Evolutionary conservation across 2,797 vertebrate species (phyloP), one percentile per base, ranked within the genome.

Genomic region (Capromys pilorides): DNA sequence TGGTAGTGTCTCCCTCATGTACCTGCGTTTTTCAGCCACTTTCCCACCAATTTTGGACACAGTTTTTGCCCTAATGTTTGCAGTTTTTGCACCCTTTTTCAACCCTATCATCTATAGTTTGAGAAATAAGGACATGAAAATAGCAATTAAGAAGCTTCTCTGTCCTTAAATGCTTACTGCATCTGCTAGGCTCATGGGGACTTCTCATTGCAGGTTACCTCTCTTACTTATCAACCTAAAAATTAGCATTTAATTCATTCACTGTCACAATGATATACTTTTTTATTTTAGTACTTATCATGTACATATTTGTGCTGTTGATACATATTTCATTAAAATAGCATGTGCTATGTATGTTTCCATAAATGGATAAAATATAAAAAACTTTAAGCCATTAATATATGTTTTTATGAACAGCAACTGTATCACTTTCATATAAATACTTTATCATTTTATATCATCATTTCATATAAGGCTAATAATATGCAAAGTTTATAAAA

Each of bases 81-180:
- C 95, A 2, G 91, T 97, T 97, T 62, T 95, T 18, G 98, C 98
- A 28, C 98, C 98, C 0, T 97, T 98, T 98, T 97, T 98, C 66
- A 99, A 99, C 78, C 98, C 98, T 18, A 69, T 98, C 1, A 98
- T 98, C 36, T 98, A 98, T 57, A 98, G 98, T 82, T 83, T 97
- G 79, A 97, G 97, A 93, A 97, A 97, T 88, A 96, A 97, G 33
- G 95, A 97, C 31, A 91, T 97, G 97, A 87, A 98, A 96, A 95
- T 97, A 49, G 92, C 95, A 39, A 94, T 97, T 80, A 93, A 94
- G 57, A 96, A 97, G 36, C 80, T 96, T 77, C 33, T 96, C 45
- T 66, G 45, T 4, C 61, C 62, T 86, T 22, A 59, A 33, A 62
- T 75, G 24, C 66, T 84, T 31, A 57, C 33, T 51, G 22, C 26